phyloP scores from a whole-genome alignment of 2,113 vertebrate genomes.

The Petroica traversi region DNA sequence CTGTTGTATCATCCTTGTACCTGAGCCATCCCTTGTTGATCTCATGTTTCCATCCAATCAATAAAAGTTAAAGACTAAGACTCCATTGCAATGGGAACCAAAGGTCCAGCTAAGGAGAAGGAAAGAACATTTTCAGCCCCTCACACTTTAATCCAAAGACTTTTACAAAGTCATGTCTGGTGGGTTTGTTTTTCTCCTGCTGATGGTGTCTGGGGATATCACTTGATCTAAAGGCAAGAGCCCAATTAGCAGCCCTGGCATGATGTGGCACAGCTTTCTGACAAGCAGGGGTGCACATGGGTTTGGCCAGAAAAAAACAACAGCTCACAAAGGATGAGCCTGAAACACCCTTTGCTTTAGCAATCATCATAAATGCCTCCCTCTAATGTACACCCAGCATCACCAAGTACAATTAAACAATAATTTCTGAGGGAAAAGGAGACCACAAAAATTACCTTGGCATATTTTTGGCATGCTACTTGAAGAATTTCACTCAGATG shows the following conservation, averaged over 20 bases:
- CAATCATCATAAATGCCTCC: neutral
- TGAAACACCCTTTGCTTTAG: conserved; percentile 7
- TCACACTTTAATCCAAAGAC: neutral
- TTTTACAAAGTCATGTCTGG: neutral
- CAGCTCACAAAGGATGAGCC: neutral
- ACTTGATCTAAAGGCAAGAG: neutral
- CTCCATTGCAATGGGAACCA: neutral
- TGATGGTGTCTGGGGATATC: neutral
- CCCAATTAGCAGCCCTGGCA: neutral
- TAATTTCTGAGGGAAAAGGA: neutral
- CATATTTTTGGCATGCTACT: neutral
- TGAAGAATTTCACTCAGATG: neutral
- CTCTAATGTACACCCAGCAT: neutral
- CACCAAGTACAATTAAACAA: conserved; percentile 3
- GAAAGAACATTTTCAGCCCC: neutral
- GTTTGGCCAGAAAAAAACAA: neutral
- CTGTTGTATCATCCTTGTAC: neutral
- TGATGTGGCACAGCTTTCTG: neutral
- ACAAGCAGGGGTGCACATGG: neutral
- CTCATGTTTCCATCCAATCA: neutral
- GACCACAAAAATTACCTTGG: neutral
- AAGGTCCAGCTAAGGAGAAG: neutral
- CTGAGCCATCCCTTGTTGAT: neutral
- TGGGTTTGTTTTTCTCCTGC: neutral
- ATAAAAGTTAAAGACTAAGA: neutral